Evolutionary conservation across 1,140 invertebrate species (phyloP).

Genomic region (Parapsyche elsis): DNA sequence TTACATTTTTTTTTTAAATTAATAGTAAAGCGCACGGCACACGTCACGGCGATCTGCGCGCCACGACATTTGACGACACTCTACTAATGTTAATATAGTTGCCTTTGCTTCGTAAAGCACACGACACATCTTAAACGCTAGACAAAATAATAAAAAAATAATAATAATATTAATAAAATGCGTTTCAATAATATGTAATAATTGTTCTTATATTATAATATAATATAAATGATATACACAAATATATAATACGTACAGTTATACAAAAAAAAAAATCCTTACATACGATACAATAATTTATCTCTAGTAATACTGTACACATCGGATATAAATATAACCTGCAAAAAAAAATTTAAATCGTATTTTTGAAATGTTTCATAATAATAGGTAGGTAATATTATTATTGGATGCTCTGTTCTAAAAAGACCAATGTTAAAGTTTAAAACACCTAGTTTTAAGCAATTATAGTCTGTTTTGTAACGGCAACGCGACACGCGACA

Average conservation of each 20-base stretch:
- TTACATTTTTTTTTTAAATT: too few species aligned
- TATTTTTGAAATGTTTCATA: not conserved
- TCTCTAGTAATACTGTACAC: constrained; percentile 56
- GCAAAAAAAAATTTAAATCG: not conserved
- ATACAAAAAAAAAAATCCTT: not conserved
- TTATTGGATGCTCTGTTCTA: not conserved
- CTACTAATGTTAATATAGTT: too few species aligned
- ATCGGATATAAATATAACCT: constrained; percentile 34
- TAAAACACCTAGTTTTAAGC: too few species aligned
- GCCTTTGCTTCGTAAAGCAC: too few species aligned
- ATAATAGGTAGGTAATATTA: not conserved
- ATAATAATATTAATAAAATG: not conserved
- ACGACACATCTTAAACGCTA: too few species aligned
- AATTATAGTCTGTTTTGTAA: too few species aligned
- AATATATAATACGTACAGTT: not conserved
- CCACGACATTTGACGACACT: too few species aligned
- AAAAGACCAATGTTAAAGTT: not conserved
- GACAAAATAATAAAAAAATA: too few species aligned
- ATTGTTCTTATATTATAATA: not conserved
- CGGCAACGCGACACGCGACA: too few species aligned
- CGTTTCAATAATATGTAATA: not conserved
- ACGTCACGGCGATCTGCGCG: too few species aligned
- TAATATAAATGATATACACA: not conserved
- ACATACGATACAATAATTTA: constrained; percentile 37
- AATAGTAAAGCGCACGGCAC: too few species aligned